Evolutionary conservation across 2,113 vertebrate species (phyloP), one percentile per base, ranked within the genome.

Genomic region (Perca schrenkii): DNA sequence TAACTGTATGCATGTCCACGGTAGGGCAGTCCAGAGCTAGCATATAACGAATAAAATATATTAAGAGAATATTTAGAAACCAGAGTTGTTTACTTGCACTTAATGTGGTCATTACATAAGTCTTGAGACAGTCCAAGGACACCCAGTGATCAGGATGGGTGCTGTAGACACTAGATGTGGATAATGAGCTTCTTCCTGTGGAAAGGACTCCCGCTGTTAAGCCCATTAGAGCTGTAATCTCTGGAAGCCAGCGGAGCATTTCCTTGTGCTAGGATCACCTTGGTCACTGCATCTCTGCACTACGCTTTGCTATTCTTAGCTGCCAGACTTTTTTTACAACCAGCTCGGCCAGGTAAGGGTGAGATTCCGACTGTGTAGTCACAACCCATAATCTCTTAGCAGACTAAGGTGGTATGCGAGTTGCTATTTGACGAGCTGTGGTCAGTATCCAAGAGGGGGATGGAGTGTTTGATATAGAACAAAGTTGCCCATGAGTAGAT

Each of bases 211-310:
- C 63, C 52, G 71, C 84, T 73, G 86, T 88, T 91, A 62, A 91
- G 83, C 87, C 88, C 78, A 90, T 92, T 93, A 91, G 84, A 85
- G 82, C 66, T 72, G 80, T 93, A 93, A 93, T 94, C 91, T 87
- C 46, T 86, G 43, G 54, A 64, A 85, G 80, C 54, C 74, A 49
- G 72, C 25, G 0, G 57, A 80, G 74, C 71, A 56, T 81, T 91
- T 79, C 54, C 71, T 70, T 77, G 61, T 11, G 52, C 62, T 62
- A 36, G 54, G 62, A 85, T 90, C 86, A 90, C 87, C 86, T 84
- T 80, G 86, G 82, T 87, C 88, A 87, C 77, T 85, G 72, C 82
- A 60, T 77, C 83, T 77, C 64, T 53, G 71, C 67, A 21, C 65
- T 63, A 52, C 57, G 5, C 40, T 62, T 60, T 74, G 81, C 91